Base-by-base conservation (phyloP, 2,113 vertebrate genomes). In the Passer montanus region DNA sequence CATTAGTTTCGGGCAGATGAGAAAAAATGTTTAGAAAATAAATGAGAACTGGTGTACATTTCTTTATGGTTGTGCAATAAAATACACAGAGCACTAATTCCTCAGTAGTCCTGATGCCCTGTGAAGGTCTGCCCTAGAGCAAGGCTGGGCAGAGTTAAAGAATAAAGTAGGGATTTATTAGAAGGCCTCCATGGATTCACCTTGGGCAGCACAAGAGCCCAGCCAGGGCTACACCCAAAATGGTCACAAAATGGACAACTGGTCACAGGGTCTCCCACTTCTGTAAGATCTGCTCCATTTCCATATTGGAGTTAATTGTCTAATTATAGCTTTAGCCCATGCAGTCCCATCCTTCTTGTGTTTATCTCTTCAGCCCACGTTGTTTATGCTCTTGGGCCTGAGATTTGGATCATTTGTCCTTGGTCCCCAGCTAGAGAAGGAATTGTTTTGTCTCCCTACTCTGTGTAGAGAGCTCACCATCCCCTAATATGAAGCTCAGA, bases 241-340 rank as follows among this genome's bases (percentile, higher is more conserved):
- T 56, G 55, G 20, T 5, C 55, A 9, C 55, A n/a, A 56, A 56
- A 56, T 56, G 33, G 1, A 56, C 13, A 7, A 15, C 19, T 3
- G 3, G 5, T 4, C 55, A 56, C 0, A 1, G 31, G 9, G 33
- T 22, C 20, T 56, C 31, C 22, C 33, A 15, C 13, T 56, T 22
- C 9, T 6, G 10, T 56, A 4, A n/a, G 31, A n/a, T n/a, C 13
- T 56, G 55, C 1, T n/a, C 33, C 33, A 23, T n/a, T 56, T 23
- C 9, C 55, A 23, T 3, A 6, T n/a, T 56, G 13, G 4, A 56
- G 9, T 56, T n/a, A 3, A 56, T 23, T 56, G 31, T 56, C 21
- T 6, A 15, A 10, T n/a, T 22, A 1, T 20, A 56, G 31, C 55
- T 56, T 23, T 10, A 56, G 55, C 8, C 9, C 13, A 22, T 22